Evolutionary conservation across 1,140 invertebrate species (phyloP).

Genomic region (Drosophila ercepeae): DNA sequence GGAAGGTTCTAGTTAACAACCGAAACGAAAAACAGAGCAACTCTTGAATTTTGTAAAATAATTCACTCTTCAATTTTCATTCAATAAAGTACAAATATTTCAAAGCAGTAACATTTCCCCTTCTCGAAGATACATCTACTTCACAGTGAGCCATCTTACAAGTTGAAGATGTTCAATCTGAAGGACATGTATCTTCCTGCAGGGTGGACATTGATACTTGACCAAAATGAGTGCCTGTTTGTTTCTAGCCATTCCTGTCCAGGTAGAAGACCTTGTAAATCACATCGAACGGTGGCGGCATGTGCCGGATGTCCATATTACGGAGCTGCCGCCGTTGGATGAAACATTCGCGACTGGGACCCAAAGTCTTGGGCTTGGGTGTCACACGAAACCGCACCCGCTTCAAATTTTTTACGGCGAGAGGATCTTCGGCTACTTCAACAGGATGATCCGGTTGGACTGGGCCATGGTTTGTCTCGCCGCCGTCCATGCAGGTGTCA

Average conservation of each 20-base stretch:
- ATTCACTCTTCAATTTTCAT: neutral
- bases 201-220: neutral
- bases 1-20: neutral
- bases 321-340: neutral
- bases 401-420: neutral
- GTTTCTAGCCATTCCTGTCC: neutral
- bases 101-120: neutral
- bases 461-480: neutral
- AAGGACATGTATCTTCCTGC: slow-evolving; percentile 1
- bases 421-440: neutral
- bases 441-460: neutral
- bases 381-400: neutral
- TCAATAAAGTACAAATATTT: neutral
- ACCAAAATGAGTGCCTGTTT: neutral
- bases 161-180: neutral
- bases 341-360: neutral
- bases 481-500: neutral
- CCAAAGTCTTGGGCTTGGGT: neutral
- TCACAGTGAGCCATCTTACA: neutral
- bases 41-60: neutral
- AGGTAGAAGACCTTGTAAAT: neutral
- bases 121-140: neutral
- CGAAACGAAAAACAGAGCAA: neutral
- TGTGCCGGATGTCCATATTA: neutral
- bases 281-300: neutral